Base-by-base conservation (phyloP, 1,140 invertebrate genomes). In the Aphaenogaster ashmeadi region DNA sequence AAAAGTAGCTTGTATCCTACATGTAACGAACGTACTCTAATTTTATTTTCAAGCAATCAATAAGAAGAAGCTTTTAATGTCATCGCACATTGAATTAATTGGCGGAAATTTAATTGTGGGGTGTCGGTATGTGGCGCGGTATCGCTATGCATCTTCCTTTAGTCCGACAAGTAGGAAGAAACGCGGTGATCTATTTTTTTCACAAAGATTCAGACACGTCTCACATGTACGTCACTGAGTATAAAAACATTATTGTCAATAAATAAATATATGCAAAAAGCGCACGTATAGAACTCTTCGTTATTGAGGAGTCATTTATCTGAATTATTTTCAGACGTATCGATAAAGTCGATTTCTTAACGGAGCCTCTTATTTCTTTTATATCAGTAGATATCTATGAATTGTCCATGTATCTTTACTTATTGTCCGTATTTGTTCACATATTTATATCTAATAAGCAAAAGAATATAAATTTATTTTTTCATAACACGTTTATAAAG, bases 21-120 rank as follows among this genome's bases (percentile, higher is more conserved):
- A 69, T 18, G 36, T 38, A 60, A 84, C 3, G 13, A 13, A 67
- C 33, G 54, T 74, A 84, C 13, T 47, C 27, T 33, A 33, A 44
- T 54, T 47, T 84, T 84, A 84, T 84, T 84, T 84, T 84, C 69
- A 58, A 84, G 47, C 41, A 84, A 84, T 84, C 80, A 74, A 83
- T 83, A 83, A 60, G 27, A 83, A 60, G 27, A 84, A 62, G 15
- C 44, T 50, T 75, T 84, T 84, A 84, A 84, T 84, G 69, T 74
- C 80, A 84, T 74, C 21, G 80, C 80, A 83, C 80, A 83, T 3
- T 33, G 52, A 56, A 83, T 72, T 83, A 83, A 83, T 80, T 36
- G 36, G 64, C 21, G 78, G 78, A 81, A 81, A 81, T 81, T 81
- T 54, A 81, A 71, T 71, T 81, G 78, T 18, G 56, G 47, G 64